Conservation (phyloP, 2,888 invertebrate genomes). For the Pherbina coryleti region DNA sequence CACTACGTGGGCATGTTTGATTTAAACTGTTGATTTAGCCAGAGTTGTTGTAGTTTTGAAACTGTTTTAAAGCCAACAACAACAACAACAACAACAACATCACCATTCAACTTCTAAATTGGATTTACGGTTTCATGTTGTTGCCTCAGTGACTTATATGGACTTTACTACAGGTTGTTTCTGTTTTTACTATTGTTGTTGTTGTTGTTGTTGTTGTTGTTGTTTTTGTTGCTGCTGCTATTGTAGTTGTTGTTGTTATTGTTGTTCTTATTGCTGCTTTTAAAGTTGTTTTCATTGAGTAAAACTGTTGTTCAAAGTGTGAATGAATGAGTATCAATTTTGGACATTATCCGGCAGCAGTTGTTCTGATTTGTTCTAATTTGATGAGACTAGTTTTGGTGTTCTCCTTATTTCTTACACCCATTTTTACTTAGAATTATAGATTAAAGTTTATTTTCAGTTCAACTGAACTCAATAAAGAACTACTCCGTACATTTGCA, state of each 20-base stretch:
- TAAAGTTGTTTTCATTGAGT: constrained; percentile 20
- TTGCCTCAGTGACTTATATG: not conserved
- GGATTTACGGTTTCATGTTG: not conserved
- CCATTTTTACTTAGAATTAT: too few species aligned
- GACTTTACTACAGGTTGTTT: not conserved
- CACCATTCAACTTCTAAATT: not conserved
- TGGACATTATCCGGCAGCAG: constrained; percentile 1
- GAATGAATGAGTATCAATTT: constrained; percentile 10
- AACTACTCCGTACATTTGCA: too few species aligned
- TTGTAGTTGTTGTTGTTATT: not conserved
- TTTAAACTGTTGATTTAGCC: not conserved
- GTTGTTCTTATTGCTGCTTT: not conserved
- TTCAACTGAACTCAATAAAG: too few species aligned
- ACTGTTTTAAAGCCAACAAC: constrained; percentile 31
- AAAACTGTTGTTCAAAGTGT: not conserved
- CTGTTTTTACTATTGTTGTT: not conserved
- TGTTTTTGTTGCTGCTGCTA: constrained; percentile 21
- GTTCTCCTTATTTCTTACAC: too few species aligned
- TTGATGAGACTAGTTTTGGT: not conserved
- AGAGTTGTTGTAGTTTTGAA: not conserved
- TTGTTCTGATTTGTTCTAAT: not conserved
- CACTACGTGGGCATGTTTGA: too few species aligned
- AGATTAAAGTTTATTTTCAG: too few species aligned
- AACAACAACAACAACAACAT: not conserved
- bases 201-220: not conserved